Conservation (phyloP, 2,888 invertebrate species). For the Polymixis lichenea region DNA sequence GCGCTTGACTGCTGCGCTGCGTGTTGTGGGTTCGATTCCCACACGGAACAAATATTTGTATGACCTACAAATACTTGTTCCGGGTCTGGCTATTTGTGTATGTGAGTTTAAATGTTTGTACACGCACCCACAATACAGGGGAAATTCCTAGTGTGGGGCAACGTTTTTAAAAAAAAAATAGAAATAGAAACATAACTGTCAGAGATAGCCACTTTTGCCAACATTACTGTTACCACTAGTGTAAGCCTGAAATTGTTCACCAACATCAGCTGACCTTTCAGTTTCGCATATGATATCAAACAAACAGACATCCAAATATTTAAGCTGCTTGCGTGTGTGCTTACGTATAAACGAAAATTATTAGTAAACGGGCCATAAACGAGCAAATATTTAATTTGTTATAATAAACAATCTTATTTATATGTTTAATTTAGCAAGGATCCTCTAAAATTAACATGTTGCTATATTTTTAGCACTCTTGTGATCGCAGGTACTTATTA, state of each 20-base stretch:
- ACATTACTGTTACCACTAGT: too few species aligned
- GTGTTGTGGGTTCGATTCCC: too few species aligned
- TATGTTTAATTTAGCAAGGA: constrained; percentile 32
- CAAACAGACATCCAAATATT: constrained; percentile 42
- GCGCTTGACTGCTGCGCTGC: too few species aligned
- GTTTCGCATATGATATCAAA: not conserved
- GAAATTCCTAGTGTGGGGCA: too few species aligned
- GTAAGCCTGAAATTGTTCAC: not conserved
- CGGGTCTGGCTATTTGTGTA: too few species aligned
- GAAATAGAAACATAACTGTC: too few species aligned
- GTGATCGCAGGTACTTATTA: not conserved
- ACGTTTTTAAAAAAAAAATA: too few species aligned
- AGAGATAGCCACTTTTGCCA: too few species aligned
- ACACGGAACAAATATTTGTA: too few species aligned
- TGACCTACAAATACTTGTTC: too few species aligned
- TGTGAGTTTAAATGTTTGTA: too few species aligned
- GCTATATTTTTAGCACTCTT: constrained; percentile 35
- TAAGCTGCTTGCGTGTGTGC: constrained; percentile 25
- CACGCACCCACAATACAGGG: too few species aligned
- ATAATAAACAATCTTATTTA: constrained; percentile 40
- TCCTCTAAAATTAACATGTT: constrained; percentile 33
- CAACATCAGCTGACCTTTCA: not conserved
- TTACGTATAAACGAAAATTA: constrained; percentile 45
- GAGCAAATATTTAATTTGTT: constrained; percentile 47
- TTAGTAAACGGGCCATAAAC: constrained; percentile 40